phyloP scores from a whole-genome alignment of 92 coral and sea anemone genomes.

The Porites cylindrica region DNA sequence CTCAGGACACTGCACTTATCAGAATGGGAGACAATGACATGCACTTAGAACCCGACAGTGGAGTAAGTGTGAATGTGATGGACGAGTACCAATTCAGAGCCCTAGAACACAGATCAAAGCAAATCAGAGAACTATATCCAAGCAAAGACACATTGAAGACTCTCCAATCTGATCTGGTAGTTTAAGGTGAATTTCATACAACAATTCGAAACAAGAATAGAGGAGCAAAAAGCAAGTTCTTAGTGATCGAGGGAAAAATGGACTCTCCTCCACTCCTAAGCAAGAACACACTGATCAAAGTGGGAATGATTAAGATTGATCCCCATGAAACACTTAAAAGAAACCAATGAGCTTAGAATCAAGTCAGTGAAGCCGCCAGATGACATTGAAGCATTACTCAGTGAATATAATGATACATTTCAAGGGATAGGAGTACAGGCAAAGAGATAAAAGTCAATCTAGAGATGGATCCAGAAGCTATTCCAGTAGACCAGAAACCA shows the following conservation, averaged over 20 bases:
- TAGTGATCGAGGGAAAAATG: constrained; percentile 35
- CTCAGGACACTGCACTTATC: constrained; percentile 60
- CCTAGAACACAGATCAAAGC: constrained; percentile 67
- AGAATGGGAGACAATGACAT: constrained; percentile 73
- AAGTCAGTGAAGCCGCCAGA: too few relatives aligned
- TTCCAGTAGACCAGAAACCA: too few relatives aligned
- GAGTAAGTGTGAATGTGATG: constrained; percentile 75
- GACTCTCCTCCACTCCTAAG: constrained; percentile 54
- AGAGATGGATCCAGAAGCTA: too few relatives aligned
- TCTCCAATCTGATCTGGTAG: constrained; percentile 32
- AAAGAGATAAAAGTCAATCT: too few relatives aligned
- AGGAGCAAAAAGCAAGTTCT: constrained; percentile 37
- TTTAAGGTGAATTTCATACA: constrained; percentile 59
- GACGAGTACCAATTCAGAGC: constrained; percentile 77
- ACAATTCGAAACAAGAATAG: constrained; percentile 33
- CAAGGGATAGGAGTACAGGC: too few relatives aligned
- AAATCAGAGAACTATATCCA: constrained; percentile 18
- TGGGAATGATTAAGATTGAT: not conserved
- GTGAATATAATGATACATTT: too few relatives aligned
- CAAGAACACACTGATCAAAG: constrained; percentile 22
- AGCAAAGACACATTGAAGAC: constrained; percentile 28
- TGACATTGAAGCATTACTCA: too few relatives aligned
- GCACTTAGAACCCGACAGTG: constrained; percentile 45
- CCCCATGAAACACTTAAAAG: not conserved
- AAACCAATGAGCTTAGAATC: not conserved